Evolutionary conservation across 1,140 invertebrate species (phyloP), one percentile per base, ranked within the genome.

Genomic region (Trinorchestia longiramus): DNA sequence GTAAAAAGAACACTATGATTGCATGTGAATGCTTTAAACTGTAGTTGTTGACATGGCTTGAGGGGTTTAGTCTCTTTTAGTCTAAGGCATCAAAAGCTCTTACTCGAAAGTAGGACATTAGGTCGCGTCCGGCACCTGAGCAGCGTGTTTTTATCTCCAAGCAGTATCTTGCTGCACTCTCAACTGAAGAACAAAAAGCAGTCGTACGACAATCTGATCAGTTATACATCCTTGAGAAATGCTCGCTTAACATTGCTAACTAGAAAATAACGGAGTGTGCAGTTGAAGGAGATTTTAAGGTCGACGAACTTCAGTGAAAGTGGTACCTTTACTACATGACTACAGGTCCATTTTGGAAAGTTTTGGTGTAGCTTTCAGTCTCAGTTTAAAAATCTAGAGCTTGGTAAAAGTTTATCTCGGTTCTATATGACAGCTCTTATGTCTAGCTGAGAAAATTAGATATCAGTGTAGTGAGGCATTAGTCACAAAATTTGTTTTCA

Each of bases 81-180:
- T 90, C 4, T 19, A 43, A 90, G 88, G 87, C 36, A 15, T 87
- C 88, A 90, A 43, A 17, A 90, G 28, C 43, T 87, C 41, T 41
- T 90, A 19, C 88, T 90, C 88, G 43, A 94, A 94, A 94, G 92
- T 94, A 94, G 92, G 92, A 94, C 92, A 40, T 40, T 42, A 94
- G 92, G 92, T 45, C 92, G 92, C 41, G 92, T 94, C 43, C 44
- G 92, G 92, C 92, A 94, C 92, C n/a, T 45, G 92, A 43, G 40
- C 43, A 94, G 44, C 92, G 92, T 19, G 92, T 94, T 94, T 94
- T 94, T 94, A 40, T 47, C 36, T 77, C 62, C 11, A 77, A 36
- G 62, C 28, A 77, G 62, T 77, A 77, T 23, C 15, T 77, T 77
- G 62, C 62, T 36, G 62, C 62, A 77, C 62, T 77, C 62, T 77